phyloP scores from a whole-genome alignment of 1,140 invertebrate genomes.

The Lepidurus arcticus region DNA sequence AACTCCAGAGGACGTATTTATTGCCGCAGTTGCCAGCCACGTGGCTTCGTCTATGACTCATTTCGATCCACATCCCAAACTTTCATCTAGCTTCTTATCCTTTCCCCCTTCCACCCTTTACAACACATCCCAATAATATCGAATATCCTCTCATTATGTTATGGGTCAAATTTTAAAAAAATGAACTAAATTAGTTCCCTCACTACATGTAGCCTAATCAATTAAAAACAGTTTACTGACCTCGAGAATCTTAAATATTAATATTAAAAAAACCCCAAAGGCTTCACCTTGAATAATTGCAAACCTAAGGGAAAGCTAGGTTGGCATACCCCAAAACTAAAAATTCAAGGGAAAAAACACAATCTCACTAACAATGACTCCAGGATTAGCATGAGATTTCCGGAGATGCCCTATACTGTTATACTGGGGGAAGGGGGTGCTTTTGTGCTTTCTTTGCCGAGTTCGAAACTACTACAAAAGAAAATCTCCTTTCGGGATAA shows the following conservation, averaged over 20 bases:
- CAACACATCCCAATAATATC: neutral
- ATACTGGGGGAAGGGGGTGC: neutral
- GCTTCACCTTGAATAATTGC: no score
- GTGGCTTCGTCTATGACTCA: constrained; percentile 4
- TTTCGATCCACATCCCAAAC: neutral
- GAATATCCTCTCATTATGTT: neutral
- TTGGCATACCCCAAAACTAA: no score
- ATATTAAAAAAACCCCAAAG: no score
- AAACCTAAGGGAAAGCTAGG: no score
- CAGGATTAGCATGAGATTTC: neutral
- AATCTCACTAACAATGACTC: neutral
- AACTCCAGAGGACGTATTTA: neutral
- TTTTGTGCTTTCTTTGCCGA: neutral
- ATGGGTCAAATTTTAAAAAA: no score
- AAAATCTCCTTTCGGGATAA: neutral
- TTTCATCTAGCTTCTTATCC: neutral
- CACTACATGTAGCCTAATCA: no score
- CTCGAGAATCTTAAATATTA: no score
- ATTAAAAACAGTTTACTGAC: no score
- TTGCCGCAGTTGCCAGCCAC: neutral
- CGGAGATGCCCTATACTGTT: neutral
- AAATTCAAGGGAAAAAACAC: neutral
- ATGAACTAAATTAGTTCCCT: no score
- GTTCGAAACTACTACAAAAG: neutral
- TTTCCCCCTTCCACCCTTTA: neutral